These are phyloP conservation scores for Eupeodes luniger DNA, from an alignment of 2,888 invertebrate species.

Conservation along the genomic window DNA sequence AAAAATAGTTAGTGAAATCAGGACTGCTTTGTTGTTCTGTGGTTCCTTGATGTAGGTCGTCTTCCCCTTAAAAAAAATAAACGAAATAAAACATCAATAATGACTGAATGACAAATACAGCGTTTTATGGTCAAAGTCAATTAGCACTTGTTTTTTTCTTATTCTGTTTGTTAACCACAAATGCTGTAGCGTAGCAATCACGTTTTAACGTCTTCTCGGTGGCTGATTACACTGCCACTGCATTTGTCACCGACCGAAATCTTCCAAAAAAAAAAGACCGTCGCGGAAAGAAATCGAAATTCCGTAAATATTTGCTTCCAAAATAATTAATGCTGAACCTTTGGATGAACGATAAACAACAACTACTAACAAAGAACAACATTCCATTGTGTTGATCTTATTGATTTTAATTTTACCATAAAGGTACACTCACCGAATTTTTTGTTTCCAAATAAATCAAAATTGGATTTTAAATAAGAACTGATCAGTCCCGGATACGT, in stretches of 20 bases:
- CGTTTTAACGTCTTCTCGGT: slow-evolving; percentile 48
- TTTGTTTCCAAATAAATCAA: not conserved
- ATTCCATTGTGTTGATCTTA: slow-evolving; percentile 64
- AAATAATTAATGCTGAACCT: slow-evolving; percentile 72
- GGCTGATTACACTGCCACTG: slow-evolving; percentile 20
- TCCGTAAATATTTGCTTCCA: slow-evolving; percentile 68
- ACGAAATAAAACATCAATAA: not conserved
- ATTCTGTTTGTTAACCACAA: slow-evolving; percentile 9
- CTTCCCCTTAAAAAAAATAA: not conserved
- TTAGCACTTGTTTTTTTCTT: slow-evolving; percentile 62
- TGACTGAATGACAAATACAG: not conserved
- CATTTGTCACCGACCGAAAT: slow-evolving; percentile 49
- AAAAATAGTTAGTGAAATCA: not conserved
- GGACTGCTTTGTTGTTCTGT: not conserved
- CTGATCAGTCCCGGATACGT: not conserved
- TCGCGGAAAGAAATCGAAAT: slow-evolving; percentile 66
- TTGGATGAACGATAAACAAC: slow-evolving; percentile 52
- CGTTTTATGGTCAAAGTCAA: slow-evolving; percentile 41
- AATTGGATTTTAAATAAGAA: not conserved
- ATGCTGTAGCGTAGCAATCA: slow-evolving; percentile 48
- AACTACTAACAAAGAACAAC: slow-evolving; percentile 62
- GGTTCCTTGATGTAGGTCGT: slow-evolving; percentile 42
- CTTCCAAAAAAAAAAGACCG: slow-evolving; percentile 18
- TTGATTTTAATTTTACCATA: slow-evolving; percentile 46
- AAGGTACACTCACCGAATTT: not conserved